Evolutionary conservation across 2,113 vertebrate species (phyloP).

Genomic region (Indicator indicator): DNA sequence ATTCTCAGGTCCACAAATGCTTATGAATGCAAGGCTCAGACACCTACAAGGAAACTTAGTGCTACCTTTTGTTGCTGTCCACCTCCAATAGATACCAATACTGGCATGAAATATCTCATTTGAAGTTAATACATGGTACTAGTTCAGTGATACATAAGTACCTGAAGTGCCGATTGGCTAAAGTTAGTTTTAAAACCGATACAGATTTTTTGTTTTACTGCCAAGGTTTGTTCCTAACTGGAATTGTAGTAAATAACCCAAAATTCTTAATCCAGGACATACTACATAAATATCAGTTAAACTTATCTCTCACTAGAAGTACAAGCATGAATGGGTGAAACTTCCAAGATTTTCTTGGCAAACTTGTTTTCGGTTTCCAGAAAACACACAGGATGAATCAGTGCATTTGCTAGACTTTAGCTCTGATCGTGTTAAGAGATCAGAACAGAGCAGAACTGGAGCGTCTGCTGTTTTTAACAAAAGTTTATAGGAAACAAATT

Average conservation of each 20-base stretch:
- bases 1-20: not conserved
- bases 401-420: not conserved
- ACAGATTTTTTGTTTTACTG: not conserved
- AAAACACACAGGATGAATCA: not conserved
- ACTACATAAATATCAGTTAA: not conserved
- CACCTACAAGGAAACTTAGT: not conserved
- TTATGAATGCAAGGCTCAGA: not conserved
- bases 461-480: not conserved
- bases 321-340: not conserved
- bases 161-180: not conserved
- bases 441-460: not conserved
- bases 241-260: not conserved
- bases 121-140: not conserved
- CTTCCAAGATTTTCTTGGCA: not conserved
- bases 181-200: not conserved
- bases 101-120: not conserved
- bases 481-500: not conserved
- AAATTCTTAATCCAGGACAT: not conserved
- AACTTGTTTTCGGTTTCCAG: not conserved
- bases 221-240: not conserved
- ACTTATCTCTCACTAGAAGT: not conserved
- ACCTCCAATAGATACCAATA: not conserved
- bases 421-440: fast-evolving
- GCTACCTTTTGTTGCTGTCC: not conserved
- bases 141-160: not conserved